These are phyloP conservation scores for Rostratula benghalensis DNA, from an alignment of 2,113 vertebrate species.

Conservation along the genomic window DNA sequence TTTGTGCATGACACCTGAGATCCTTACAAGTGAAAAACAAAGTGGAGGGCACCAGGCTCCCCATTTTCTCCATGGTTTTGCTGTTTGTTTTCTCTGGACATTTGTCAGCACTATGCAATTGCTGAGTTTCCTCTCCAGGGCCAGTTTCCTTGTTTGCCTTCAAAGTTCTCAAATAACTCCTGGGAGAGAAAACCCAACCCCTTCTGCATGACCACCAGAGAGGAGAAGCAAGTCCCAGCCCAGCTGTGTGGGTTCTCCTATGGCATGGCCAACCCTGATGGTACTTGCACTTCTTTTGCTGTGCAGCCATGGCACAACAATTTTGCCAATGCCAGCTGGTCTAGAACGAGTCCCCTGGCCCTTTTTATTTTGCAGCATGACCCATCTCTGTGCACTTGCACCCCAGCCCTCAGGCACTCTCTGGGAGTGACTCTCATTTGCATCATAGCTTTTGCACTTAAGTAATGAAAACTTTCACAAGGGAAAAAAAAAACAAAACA, in stretches of 20 bases:
- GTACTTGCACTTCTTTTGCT: not conserved
- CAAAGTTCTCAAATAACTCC: not conserved
- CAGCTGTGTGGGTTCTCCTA: not conserved
- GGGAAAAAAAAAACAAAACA: not conserved
- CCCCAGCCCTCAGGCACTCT: slow-evolving; percentile 17
- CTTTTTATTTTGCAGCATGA: not conserved
- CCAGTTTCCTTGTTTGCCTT: not conserved
- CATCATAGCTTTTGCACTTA: slow-evolving; percentile 20
- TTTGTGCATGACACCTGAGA: not conserved
- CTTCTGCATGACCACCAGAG: not conserved
- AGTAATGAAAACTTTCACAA: slow-evolving; percentile 14
- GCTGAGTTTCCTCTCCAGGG: not conserved
- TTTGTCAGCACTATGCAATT: not conserved
- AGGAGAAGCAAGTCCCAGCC: not conserved
- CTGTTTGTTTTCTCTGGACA: not conserved
- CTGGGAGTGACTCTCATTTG: slow-evolving; percentile 31
- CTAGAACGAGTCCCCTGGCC: not conserved
- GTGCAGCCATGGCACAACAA: not conserved
- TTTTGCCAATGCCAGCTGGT: not conserved
- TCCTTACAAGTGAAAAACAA: not conserved
- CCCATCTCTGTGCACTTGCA: not conserved
- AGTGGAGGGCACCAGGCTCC: not conserved
- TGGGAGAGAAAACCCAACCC: not conserved
- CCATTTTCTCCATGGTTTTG: not conserved
- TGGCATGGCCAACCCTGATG: not conserved